Base-by-base conservation (phyloP, 2,888 invertebrate genomes). In the Macrosoma leucophasiata region DNA sequence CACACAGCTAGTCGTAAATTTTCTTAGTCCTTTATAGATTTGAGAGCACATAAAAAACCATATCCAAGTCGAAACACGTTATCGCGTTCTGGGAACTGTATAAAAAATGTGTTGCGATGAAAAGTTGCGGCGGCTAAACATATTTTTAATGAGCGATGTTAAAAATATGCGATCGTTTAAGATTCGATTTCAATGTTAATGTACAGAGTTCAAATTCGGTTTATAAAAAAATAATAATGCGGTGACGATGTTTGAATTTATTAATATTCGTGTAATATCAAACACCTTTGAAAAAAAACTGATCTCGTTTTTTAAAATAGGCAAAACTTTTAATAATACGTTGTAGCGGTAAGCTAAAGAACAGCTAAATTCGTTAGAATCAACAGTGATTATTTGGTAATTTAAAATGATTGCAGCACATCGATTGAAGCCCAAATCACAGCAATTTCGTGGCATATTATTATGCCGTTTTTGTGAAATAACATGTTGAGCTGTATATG, bases 391-490 rank as follows among this genome's bases (percentile, higher is more conserved):
- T 62, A 67, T 72, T 69, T 69, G 66, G 75, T 75, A 76, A 76
- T 73, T 71, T 66, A 62, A 63, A 58, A 46, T 65, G 68, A 68
- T 60, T 55, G 55, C 61, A 58, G 53, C 47, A 60, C 68, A 68
- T 73, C 66, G 69, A 67, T 59, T 55, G 63, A 58, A 63, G 62
- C 65, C 58, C 70, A 69, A 76, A 78, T 76, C 70, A 75, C 66
- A 68, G 75, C 72, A 73, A 79, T 81, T 71, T 72, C 56, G 65
- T 65, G 56, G 50, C 52, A 62, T 68, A 68, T 72, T 72, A 74
- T 68, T 68, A 69, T 64, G 67, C 64, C 66, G 73, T 76, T 76
- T 75, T 77, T 66, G 70, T 74, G 50, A 75, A 77, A 79, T 78
- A 77, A 74, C 49, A 59, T 36, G 50, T 50, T 54, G 36, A 36